Percentiles rank a stretch among this genome's conserved stretches.
phyloP scores from a whole-genome alignment of 1,140 invertebrate genomes.

The Drosophila neocordata region DNA sequence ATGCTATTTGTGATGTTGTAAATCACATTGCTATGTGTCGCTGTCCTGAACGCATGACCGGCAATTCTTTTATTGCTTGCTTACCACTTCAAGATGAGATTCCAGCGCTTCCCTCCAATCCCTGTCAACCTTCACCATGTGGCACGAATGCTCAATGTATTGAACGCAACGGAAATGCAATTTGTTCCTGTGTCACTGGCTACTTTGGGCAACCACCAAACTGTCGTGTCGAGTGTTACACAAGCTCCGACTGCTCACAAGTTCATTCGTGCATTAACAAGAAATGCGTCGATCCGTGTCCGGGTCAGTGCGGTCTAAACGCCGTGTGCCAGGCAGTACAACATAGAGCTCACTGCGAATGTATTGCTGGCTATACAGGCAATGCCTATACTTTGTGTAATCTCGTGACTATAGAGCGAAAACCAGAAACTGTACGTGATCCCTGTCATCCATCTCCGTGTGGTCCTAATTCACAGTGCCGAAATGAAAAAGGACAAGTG shows the following conservation, averaged over 20 bases:
- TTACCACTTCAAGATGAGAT: conserved; percentile 66
- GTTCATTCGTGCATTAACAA: conserved; percentile 90
- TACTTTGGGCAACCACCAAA: conserved; percentile 89
- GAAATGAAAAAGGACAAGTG: conserved; percentile 84
- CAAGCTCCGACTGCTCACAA: conserved; percentile 88
- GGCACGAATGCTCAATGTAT: conserved; percentile 90
- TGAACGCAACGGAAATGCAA: conserved; percentile 87
- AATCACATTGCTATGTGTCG: conserved; percentile 90
- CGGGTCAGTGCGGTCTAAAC: conserved; percentile 89
- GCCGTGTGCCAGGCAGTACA: conserved; percentile 89
- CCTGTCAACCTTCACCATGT: conserved; percentile 90
- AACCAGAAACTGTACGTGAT: conserved; percentile 65
- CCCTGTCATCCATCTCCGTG: conserved; percentile 90
- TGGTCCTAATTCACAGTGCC: conserved; percentile 89
- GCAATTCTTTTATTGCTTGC: conserved; percentile 86
- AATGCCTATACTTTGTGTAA: conserved; percentile 90
- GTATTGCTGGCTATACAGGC: conserved; percentile 88
- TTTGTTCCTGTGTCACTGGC: conserved; percentile 88
- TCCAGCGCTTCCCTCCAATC: conserved; percentile 81
- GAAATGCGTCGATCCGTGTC: conserved; percentile 91
- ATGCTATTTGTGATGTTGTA: conserved; percentile 89
- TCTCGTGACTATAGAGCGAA: conserved; percentile 85
- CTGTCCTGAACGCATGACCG: conserved; percentile 89
- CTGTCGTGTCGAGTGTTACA: conserved; percentile 90
- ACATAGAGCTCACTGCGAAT: conserved; percentile 89